Evolutionary conservation across 2,888 invertebrate genomes (phyloP), one percentile per base, ranked within the genome.

Genomic region (Syritta pipiens): DNA sequence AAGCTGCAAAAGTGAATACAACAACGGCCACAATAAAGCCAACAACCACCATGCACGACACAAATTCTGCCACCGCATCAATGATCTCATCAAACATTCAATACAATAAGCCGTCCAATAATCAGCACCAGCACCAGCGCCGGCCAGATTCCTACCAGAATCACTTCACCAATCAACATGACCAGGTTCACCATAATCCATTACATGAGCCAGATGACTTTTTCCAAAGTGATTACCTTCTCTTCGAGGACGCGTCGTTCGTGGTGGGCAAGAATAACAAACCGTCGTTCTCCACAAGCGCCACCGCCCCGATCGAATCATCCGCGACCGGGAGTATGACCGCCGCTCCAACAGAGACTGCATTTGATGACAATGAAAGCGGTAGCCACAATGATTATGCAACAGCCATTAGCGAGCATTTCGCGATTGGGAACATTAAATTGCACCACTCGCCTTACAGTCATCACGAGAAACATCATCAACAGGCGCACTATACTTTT

Each of bases 81-180:
- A 57, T 67, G 68, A 71, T 76, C 69, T 81, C 77, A 63, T 72
- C 77, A 81, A 81, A 69, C 63, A 79, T 79, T 74, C 79, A 79
- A 74, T 79, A 74, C 74, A 75, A 81, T 69, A 74, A 81, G 75
- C 57, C 30, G 30, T n/a, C 14, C 37, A 62, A 57, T 62, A 77
- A 35, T 81, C 57, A 57, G 57, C 57, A 37, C 35, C 60, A 59
- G 48, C 53, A 59, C 20, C 81, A 68, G 37, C 79, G 81, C 57
- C 82, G 82, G 48, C 53, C 48, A 3, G 65, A 82, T 35, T 53
- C 26, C 30, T 46, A 37, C 40, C 81, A 55, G 60, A 68, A 74
- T 46, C 74, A 55, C 26, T 71, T 71, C 55, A 48, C 10, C 35
- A 59, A 28, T 37, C 74, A 82, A 17, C 57, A 67, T 12, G 30